These are phyloP conservation scores for Corapipo altera DNA, from an alignment of 2,113 vertebrate genomes.

Conservation along the genomic window DNA sequence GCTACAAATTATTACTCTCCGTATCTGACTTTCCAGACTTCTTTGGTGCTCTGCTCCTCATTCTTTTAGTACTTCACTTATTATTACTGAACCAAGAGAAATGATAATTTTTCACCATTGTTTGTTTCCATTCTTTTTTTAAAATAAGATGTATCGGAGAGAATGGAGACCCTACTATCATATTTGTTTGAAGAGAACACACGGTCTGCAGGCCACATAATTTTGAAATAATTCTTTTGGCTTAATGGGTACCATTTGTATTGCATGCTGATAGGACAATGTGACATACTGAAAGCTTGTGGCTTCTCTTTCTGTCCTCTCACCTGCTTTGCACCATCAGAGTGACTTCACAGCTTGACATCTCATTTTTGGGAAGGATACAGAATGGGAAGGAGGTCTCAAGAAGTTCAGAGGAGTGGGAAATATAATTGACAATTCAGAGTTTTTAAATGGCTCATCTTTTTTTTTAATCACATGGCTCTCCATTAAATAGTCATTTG, in stretches of 20 bases:
- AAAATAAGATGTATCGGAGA: not conserved
- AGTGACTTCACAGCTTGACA: not conserved
- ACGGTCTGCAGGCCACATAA: not conserved
- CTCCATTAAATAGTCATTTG: not conserved
- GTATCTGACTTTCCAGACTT: not conserved
- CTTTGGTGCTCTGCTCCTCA: not conserved
- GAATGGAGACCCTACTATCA: not conserved
- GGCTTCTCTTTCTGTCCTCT: not conserved
- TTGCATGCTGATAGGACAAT: not conserved
- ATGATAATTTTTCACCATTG: fast-evolving
- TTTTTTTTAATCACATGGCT: not conserved
- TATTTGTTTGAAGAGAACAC: not conserved
- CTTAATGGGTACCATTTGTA: too few relatives aligned
- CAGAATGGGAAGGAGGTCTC: not conserved
- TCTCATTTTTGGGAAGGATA: not conserved
- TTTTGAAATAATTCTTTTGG: not conserved
- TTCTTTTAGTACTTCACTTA: not conserved
- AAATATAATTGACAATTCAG: not conserved
- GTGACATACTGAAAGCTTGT: not conserved
- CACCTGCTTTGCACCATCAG: not conserved
- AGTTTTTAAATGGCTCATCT: not conserved
- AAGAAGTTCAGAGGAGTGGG: not conserved
- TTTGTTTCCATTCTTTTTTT: not conserved
- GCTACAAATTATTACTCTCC: not conserved
- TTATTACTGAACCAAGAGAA: not conserved